These are phyloP conservation scores for Helicoverpa armigera DNA, from an alignment of 1,140 invertebrate species.

Conservation along the genomic window DNA sequence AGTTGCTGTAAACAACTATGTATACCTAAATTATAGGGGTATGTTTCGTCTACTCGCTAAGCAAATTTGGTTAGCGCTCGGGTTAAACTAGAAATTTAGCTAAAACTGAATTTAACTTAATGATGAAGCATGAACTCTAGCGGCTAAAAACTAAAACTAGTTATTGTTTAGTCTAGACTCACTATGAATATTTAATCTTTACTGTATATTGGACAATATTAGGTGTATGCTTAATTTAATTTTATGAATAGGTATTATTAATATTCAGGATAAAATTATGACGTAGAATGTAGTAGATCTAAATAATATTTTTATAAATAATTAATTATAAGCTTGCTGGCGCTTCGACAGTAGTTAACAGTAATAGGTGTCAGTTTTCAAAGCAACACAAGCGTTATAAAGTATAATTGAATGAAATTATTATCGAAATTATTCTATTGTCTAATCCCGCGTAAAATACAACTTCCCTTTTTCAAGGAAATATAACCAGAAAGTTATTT, in stretches of 20 bases:
- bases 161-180: slow-evolving; percentile 44
- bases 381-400: too few relatives aligned
- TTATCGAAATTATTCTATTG: too few relatives aligned
- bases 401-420: too few relatives aligned
- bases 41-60: slow-evolving; percentile 11
- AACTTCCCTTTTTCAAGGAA: too few relatives aligned
- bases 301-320: too few relatives aligned
- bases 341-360: too few relatives aligned
- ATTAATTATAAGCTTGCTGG: too few relatives aligned
- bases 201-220: slow-evolving; percentile 20
- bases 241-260: background rate
- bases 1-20: slow-evolving; percentile 23
- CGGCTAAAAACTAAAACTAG: slow-evolving; percentile 37
- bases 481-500: background rate
- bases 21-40: slow-evolving; percentile 26
- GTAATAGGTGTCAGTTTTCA: too few relatives aligned
- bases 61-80: slow-evolving; percentile 43
- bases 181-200: slow-evolving; percentile 33
- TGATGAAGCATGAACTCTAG: slow-evolving; percentile 37
- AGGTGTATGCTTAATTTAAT: background rate
- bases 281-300: too few relatives aligned
- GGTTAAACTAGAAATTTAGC: slow-evolving; percentile 42
- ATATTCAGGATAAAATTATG: background rate
- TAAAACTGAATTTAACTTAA: slow-evolving; percentile 39
- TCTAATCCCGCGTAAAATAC: too few relatives aligned